phyloP scores from a whole-genome alignment of 2,113 vertebrate genomes.

The Heterocephalus glaber region DNA sequence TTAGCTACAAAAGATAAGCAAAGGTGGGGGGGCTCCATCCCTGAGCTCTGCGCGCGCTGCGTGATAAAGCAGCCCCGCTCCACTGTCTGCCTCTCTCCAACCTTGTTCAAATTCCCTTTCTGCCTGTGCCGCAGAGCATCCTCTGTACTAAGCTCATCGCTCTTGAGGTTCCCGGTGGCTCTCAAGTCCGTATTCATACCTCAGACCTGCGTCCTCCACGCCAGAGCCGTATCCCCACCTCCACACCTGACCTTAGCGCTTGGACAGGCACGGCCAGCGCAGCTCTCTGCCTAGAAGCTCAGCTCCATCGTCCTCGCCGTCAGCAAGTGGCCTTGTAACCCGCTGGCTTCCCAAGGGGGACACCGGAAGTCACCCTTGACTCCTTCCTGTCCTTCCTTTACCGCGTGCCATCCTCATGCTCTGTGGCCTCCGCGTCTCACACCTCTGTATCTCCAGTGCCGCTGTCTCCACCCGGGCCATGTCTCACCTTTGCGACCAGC shows the following conservation, averaged over 20 bases:
- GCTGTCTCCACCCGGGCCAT: neutral
- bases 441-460: neutral
- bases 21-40: neutral
- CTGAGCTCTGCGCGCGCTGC: too few species aligned
- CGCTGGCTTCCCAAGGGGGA: neutral
- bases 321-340: neutral
- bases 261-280: neutral
- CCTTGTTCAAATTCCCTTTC: neutral
- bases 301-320: neutral
- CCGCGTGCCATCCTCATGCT: neutral
- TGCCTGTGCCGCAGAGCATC: neutral
- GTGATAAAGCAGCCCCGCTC: neutral
- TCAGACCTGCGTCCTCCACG: neutral
- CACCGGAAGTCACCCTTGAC: neutral
- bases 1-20: neutral
- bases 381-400: neutral
- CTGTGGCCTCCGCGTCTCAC: neutral
- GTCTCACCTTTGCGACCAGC: neutral
- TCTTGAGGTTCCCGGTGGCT: neutral
- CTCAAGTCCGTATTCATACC: neutral
- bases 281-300: neutral
- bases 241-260: too few species aligned
- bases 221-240: neutral
- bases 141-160: neutral
- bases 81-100: neutral